phyloP scores from a whole-genome alignment of 2,888 invertebrate species.

The Cecidostiba fungosa region DNA sequence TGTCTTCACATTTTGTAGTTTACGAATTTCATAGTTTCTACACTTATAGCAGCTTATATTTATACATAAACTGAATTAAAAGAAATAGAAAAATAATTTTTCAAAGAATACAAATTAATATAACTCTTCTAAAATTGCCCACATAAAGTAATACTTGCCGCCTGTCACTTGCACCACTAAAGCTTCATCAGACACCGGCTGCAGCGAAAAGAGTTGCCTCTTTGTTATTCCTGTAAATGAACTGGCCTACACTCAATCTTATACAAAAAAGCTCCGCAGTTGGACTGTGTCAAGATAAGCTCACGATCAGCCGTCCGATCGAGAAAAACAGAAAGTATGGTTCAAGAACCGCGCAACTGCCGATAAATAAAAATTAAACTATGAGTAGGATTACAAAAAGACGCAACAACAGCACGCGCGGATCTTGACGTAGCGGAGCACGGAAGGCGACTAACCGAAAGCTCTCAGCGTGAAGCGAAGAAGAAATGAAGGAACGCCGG shows the following conservation, averaged over 20 bases:
- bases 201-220: neutral
- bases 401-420: slow-evolving; percentile 18
- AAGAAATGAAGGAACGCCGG: slow-evolving; percentile 61
- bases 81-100: neutral
- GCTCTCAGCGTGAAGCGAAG: slow-evolving; percentile 38
- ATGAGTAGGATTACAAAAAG: neutral
- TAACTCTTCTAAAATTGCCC: neutral
- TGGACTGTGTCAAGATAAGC: neutral
- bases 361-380: neutral
- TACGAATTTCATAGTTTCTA: neutral
- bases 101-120: neutral
- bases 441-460: slow-evolving; percentile 49
- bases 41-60: neutral
- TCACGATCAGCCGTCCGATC: neutral
- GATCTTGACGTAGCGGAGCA: slow-evolving; percentile 36
- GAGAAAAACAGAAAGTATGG: neutral
- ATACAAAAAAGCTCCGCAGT: neutral
- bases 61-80: neutral
- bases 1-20: neutral
- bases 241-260: neutral
- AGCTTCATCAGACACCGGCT: neutral
- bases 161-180: neutral
- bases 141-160: slow-evolving; percentile 6
- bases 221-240: slow-evolving; percentile 36
- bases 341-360: neutral